Evolutionary conservation across 2,113 vertebrate genomes (phyloP).

Genomic region (Megaleporinus macrocephalus): DNA sequence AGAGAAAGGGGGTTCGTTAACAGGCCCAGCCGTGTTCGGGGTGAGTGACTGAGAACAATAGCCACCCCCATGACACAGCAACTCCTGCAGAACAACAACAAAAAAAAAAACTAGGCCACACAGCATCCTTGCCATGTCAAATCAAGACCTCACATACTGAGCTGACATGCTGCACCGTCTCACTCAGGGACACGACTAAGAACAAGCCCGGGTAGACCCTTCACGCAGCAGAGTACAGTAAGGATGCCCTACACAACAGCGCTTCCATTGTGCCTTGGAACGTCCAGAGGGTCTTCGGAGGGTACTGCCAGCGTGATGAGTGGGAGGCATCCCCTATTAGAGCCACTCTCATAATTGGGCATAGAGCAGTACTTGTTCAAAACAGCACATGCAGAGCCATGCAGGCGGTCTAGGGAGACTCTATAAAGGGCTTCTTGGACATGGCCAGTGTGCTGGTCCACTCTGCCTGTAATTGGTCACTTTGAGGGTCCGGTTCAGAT

Average conservation of each 20-base stretch:
- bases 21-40: not conserved
- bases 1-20: conserved; percentile 19
- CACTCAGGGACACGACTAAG: not conserved
- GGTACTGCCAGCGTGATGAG: not conserved
- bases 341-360: conserved; percentile 23
- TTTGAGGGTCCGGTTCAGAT: conserved; percentile 46
- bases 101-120: not conserved
- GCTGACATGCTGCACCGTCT: not conserved
- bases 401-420: conserved; percentile 4
- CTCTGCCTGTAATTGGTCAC: conserved; percentile 47
- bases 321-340: conserved; percentile 36
- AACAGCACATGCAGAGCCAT: conserved; percentile 42
- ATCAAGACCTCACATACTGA: not conserved
- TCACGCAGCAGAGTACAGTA: not conserved
- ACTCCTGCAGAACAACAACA: not conserved
- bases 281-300: not conserved
- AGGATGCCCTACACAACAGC: not conserved
- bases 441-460: conserved; percentile 16
- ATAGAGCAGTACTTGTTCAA: conserved; percentile 53
- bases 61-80: not conserved
- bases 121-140: not conserved
- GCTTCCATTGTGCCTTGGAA: conserved; percentile 47
- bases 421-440: conserved; percentile 35
- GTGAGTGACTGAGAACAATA: conserved; percentile 45
- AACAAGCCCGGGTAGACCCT: not conserved